Conservation (phyloP, 2,797 vertebrate species). For the Gymnoscopelus braueri region DNA sequence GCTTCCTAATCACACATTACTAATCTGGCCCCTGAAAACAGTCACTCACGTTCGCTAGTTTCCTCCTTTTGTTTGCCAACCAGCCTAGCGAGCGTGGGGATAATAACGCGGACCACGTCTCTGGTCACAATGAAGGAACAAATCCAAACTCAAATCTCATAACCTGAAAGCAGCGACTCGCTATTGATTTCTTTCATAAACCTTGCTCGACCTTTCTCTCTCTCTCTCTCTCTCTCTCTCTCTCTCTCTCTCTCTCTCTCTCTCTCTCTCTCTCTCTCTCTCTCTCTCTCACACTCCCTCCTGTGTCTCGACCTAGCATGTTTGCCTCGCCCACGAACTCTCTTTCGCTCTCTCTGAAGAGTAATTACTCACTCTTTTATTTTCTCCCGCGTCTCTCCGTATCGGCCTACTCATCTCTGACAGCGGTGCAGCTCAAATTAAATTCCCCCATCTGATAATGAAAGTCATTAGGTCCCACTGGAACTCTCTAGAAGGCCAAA, state of each 20-base stretch:
- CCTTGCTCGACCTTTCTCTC: not conserved
- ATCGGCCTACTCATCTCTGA: constrained; percentile 76
- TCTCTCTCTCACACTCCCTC: constrained; percentile 19
- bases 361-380: constrained; percentile 78
- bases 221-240: not conserved
- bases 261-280: constrained; percentile 14
- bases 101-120: constrained; percentile 65
- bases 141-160: constrained; percentile 74
- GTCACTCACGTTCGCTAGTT: constrained; percentile 17
- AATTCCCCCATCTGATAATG: constrained; percentile 80
- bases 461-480: constrained; percentile 78
- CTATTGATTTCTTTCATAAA: constrained; percentile 76
- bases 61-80: constrained; percentile 64
- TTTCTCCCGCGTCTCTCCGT: constrained; percentile 63
- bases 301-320: not conserved
- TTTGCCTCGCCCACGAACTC: not conserved
- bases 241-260: constrained; percentile 28
- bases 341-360: constrained; percentile 45
- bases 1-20: constrained; percentile 70
- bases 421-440: constrained; percentile 77
- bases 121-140: constrained; percentile 67
- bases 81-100: constrained; percentile 31
- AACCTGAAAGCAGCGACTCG: constrained; percentile 62
- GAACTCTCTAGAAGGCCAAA: constrained; percentile 69
- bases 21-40: constrained; percentile 58